Percentiles rank a stretch among this genome's conserved stretches.
These are phyloP conservation scores for Pseudomyrmex gracilis DNA, from an alignment of 1,140 invertebrate genomes.

Conservation along the genomic window DNA sequence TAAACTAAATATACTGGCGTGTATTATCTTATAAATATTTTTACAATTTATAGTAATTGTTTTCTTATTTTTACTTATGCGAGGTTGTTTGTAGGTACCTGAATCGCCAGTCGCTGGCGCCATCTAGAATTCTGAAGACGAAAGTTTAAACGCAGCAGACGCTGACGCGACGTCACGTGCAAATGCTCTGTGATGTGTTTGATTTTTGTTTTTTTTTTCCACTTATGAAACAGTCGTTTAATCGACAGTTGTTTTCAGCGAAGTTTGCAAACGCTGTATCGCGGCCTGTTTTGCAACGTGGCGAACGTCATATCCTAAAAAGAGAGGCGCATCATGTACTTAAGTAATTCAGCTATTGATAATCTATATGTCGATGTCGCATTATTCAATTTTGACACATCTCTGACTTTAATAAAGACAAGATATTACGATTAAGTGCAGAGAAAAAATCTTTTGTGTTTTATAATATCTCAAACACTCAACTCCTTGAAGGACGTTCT, in stretches of 20 bases:
- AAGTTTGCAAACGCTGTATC: background rate
- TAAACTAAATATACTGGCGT: too few species aligned
- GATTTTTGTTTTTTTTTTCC: slow-evolving; percentile 10
- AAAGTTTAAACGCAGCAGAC: background rate
- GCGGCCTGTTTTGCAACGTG: background rate
- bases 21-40: too few species aligned
- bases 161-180: slow-evolving; percentile 1
- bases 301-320: background rate
- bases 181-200: slow-evolving; percentile 25
- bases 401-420: too few species aligned
- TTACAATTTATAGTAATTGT: background rate
- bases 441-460: too few species aligned
- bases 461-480: too few species aligned
- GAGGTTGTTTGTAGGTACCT: slow-evolving; percentile 46
- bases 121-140: slow-evolving; percentile 18
- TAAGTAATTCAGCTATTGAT: too few species aligned
- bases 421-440: too few species aligned
- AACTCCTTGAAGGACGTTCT: too few species aligned
- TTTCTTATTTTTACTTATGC: background rate
- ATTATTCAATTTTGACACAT: too few species aligned
- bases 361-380: too few species aligned
- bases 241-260: slow-evolving; percentile 42
- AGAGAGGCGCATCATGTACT: too few species aligned
- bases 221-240: background rate
- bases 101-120: slow-evolving; percentile 34